Base-by-base conservation (phyloP, 1,140 invertebrate genomes). In the Scaptomyza hsui region DNA sequence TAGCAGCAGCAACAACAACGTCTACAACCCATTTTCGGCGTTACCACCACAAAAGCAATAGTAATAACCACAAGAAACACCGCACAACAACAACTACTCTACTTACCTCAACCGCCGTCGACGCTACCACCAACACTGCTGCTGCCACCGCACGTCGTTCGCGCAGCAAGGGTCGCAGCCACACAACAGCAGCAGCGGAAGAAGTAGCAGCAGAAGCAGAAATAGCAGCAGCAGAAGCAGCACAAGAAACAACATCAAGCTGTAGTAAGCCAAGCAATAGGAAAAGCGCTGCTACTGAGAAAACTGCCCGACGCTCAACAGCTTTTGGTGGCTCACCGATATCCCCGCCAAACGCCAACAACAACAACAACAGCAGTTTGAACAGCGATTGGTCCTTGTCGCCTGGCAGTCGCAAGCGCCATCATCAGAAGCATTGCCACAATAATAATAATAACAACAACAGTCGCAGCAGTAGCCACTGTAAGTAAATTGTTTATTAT, bases 331-430 rank as follows among this genome's bases (percentile, higher is more conserved):
- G 63, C 56, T 44, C 41, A 18, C 16, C 16, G 10, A 7, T 53
- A 7, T 32, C 6, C 52, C 48, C 16, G 56, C 60, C 37, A 32
- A 64, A 21, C 57, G 18, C 49, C 61, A 29, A 9, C 26, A 21
- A 48, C 65, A 21, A 48, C 65, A 24, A 45, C 9, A 29, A 49
- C 37, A 51, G 44, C 56, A 55, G 55, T 19, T 55, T 29, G 7
- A 68, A 53, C 47, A n/a, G 2, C 32, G 76, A 85, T 57, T 63
- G 44, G 35, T 57, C 62, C 13, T 53, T 69, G 35, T 85, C 86
- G 41, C 72, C 78, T 1, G 67, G 74, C 44, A 65, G 55, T 63
- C 89, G 89, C 12, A 89, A 82, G 75, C 88, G 81, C 10, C 89
- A 88, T 15, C 72, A 69, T 71, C 74, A 76, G 0, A 67, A 65